Evolutionary conservation across 2,113 vertebrate genomes (phyloP).

Genomic region (Orcinus orca): DNA sequence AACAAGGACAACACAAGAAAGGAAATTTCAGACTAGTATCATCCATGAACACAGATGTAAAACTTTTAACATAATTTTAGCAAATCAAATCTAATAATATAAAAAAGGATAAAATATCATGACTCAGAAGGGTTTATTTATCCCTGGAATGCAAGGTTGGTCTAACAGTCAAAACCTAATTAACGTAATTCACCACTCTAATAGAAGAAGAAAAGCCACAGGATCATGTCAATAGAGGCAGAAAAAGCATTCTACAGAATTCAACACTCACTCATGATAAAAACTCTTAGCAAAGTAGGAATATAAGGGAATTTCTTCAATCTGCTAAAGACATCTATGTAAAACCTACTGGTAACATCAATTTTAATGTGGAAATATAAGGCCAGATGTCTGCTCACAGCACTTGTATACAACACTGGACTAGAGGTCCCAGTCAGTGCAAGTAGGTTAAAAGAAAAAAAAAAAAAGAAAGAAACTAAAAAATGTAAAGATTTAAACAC

Average conservation of each 20-base stretch:
- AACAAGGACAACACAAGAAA: neutral
- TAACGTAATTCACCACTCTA: neutral
- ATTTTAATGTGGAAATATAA: neutral
- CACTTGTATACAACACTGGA: neutral
- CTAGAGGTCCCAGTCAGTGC: neutral
- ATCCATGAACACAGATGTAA: neutral
- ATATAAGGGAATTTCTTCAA: neutral
- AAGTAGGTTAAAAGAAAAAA: neutral
- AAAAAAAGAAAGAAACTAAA: neutral
- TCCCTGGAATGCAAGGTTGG: neutral
- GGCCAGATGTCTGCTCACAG: neutral
- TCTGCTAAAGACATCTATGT: neutral
- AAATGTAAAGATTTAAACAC: neutral
- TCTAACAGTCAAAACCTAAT: neutral
- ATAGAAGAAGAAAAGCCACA: neutral
- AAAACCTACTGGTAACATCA: neutral
- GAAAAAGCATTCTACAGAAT: neutral
- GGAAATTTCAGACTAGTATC: neutral
- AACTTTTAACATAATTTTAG: neutral
- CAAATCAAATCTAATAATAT: constrained; percentile 15
- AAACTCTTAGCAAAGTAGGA: neutral
- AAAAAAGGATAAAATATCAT: neutral
- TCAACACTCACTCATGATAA: neutral
- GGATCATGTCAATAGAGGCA: neutral
- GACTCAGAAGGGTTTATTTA: neutral